These are phyloP conservation scores for Ophion costatus DNA, from an alignment of 2,888 invertebrate genomes.

Conservation along the genomic window DNA sequence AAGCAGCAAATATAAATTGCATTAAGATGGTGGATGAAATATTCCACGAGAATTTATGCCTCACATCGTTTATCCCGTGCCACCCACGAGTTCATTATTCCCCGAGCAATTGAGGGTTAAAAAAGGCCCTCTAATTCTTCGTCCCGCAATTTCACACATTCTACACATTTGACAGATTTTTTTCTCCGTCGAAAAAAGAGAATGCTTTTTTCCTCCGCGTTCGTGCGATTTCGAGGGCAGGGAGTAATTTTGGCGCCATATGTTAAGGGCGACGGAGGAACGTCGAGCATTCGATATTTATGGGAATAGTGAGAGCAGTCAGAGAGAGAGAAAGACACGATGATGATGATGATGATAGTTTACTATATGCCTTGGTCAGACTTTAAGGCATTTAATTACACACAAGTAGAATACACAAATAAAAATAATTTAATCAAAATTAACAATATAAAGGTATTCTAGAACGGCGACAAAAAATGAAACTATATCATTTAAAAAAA, in stretches of 20 bases:
- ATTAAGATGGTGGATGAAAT: conserved; percentile 12
- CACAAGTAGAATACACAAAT: too few species aligned
- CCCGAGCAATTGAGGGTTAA: conserved; percentile 46
- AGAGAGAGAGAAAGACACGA: background rate
- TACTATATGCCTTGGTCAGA: too few species aligned
- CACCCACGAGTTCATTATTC: conserved; percentile 58
- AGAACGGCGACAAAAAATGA: too few species aligned
- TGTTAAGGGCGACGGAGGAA: conserved; percentile 21
- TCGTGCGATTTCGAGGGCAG: conserved; percentile 14
- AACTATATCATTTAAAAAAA: too few species aligned
- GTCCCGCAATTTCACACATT: conserved; percentile 19
- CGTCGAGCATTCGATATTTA: conserved; percentile 56
- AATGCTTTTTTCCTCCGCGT: background rate
- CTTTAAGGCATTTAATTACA: too few species aligned
- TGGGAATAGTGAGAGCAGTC: conserved; percentile 27
- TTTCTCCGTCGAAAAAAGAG: background rate
- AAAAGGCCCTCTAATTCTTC: conserved; percentile 20
- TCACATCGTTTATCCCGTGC: conserved; percentile 5
- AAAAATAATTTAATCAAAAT: too few species aligned
- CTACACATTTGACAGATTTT: background rate
- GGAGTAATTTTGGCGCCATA: conserved; percentile 38
- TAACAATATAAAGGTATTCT: too few species aligned
- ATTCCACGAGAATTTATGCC: conserved; percentile 9
- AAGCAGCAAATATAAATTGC: background rate
- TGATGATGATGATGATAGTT: too few species aligned